phyloP scores from a whole-genome alignment of 2,113 vertebrate species.

The Smithornis capensis region DNA sequence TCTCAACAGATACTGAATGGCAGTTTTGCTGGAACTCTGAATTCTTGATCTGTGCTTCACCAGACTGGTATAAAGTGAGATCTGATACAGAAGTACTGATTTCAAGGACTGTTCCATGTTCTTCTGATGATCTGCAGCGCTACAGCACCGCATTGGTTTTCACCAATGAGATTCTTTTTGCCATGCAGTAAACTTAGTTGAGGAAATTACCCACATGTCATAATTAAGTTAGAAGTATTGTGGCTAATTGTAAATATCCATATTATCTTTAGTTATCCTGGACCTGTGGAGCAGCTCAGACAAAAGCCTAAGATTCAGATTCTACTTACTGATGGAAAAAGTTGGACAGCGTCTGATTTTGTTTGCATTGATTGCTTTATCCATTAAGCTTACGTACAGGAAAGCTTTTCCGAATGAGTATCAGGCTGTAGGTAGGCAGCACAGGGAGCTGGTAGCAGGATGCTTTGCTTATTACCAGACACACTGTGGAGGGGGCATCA shows the following conservation, averaged over 20 bases:
- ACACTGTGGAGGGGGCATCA: neutral
- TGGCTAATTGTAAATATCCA: neutral
- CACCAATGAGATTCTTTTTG: neutral
- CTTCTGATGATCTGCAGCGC: neutral
- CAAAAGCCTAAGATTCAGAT: neutral
- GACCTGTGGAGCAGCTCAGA: neutral
- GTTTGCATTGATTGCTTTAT: slow-evolving; percentile 48
- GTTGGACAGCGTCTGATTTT: neutral
- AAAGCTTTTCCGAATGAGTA: slow-evolving; percentile 1
- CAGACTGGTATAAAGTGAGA: neutral
- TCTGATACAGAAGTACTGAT: neutral
- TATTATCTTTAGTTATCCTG: neutral
- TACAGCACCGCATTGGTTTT: neutral
- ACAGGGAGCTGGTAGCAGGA: neutral
- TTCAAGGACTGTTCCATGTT: neutral
- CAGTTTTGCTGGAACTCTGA: neutral
- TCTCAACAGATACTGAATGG: neutral
- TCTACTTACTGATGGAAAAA: neutral
- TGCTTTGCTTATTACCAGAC: slow-evolving; percentile 4
- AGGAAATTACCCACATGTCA: neutral
- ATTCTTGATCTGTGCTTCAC: neutral
- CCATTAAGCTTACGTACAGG: neutral
- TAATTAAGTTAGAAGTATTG: neutral
- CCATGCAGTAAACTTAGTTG: neutral
- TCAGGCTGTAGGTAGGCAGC: neutral